These are phyloP conservation scores for Epinephelus fuscoguttatus DNA, from an alignment of 2,113 vertebrate genomes.

Conservation along the genomic window DNA sequence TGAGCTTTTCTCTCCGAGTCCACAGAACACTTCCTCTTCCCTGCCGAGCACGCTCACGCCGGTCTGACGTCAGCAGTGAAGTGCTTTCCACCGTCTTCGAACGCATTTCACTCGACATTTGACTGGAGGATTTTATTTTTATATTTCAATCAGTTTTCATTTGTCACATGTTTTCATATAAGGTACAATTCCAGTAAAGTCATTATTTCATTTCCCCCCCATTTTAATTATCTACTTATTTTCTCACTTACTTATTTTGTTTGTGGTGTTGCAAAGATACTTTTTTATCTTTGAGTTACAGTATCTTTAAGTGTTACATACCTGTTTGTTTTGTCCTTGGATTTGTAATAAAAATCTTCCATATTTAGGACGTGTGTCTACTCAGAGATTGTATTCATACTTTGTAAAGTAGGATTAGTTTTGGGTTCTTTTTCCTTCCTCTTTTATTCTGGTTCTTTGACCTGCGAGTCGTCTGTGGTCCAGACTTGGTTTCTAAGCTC, in stretches of 20 bases:
- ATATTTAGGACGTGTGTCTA: conserved; percentile 45
- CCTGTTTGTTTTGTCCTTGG: conserved; percentile 36
- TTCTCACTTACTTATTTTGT: conserved; percentile 17
- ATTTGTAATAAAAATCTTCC: conserved; percentile 48
- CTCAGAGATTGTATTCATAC: conserved; percentile 69
- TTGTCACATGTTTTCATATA: too few relatives aligned
- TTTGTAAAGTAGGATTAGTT: conserved; percentile 38
- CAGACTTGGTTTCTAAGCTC: neutral
- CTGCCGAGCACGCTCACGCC: neutral
- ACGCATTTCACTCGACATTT: conserved; percentile 14
- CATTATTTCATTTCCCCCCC: conserved; percentile 2
- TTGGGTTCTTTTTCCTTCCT: conserved; percentile 4
- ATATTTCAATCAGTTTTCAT: conserved; percentile 17
- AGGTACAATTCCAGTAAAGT: too few relatives aligned
- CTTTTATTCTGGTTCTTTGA: conserved; percentile 41
- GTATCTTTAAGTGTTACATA: conserved; percentile 25
- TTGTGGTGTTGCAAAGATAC: neutral
- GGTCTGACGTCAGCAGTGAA: conserved; percentile 1
- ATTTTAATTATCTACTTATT: conserved; percentile 19
- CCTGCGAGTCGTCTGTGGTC: conserved; percentile 7
- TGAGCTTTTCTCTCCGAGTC: neutral
- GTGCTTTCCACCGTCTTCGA: neutral
- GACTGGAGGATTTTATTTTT: conserved; percentile 67
- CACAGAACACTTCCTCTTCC: neutral
- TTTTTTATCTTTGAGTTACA: conserved; percentile 19